Evolutionary conservation across 2,888 invertebrate species (phyloP), one percentile per base, ranked within the genome.

Genomic region (Sminthurinus aureus): DNA sequence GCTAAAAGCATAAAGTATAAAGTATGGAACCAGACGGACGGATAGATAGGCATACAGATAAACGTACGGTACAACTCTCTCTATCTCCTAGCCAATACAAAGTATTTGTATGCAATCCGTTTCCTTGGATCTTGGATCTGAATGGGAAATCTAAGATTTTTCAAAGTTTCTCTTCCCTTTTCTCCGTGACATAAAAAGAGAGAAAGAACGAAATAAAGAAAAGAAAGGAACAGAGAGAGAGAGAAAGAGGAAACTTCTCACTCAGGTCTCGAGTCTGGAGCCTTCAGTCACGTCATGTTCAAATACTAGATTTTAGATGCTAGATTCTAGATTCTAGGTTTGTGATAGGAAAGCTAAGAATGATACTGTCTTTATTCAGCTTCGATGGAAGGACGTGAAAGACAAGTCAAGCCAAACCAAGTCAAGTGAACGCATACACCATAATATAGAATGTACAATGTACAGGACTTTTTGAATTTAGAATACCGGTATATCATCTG

Each of bases 351-450:
- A 76, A 22, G 22, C 58, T 50, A 75, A 75, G 51, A 52, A 58
- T 9, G 18, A 76, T 22, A 20, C 20, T 58, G 22, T 76, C 76
- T 76, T 76, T 76, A 52, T 58, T 76, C 12, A 69, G 69, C 24
- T 69, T 74, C 15, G 77, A 64, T 24, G 38, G 66, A n/a, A 73
- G 51, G 18, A 71, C 69, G 22, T 24, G 22, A 67, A 52, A 51
- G 80, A 52, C 69, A 80, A 50, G 67, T 51, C 58, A 58, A 58
- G 58, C 9, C 13, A 18, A 15, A 9, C 58, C 58, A 15, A 58
- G 58, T 58, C 15, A n/a, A n/a, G n/a, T n/a, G n/a, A n/a, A n/a
- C 9, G 4, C 9, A 18, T 58, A 58, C 58, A 58, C 18, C n/a
- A n/a, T n/a, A n/a, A n/a, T n/a, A 58, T 58, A 58, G 58, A 15